Percentiles rank a stretch among this genome's conserved stretches.
Conservation (phyloP, 2,888 invertebrate genomes). For the Microctonus brassicae region DNA sequence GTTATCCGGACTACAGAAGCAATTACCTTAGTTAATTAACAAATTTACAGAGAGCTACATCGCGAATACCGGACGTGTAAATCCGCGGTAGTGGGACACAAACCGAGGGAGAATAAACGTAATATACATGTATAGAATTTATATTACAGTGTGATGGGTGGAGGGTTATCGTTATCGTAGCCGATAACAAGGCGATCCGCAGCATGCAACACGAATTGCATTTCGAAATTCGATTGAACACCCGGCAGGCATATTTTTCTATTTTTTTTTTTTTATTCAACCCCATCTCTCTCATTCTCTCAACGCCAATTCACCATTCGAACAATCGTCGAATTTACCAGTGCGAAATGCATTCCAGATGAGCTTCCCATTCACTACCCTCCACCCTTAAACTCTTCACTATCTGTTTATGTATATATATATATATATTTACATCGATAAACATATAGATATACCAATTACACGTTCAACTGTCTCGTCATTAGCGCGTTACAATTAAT, state of each 20-base stretch:
- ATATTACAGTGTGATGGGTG: constrained; percentile 9
- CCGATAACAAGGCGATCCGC: constrained; percentile 50
- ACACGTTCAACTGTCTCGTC: constrained; percentile 16
- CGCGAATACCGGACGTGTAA: constrained; percentile 43
- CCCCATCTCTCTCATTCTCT: constrained; percentile 22
- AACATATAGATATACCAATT: background rate
- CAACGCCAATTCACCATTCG: background rate
- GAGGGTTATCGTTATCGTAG: constrained; percentile 54
- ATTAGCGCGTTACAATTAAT: constrained; percentile 37
- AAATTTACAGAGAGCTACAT: constrained; percentile 62
- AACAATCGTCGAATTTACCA: constrained; percentile 34
- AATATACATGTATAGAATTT: background rate
- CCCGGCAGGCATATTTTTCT: constrained; percentile 40
- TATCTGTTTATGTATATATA: too few species aligned
- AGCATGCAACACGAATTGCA: constrained; percentile 44
- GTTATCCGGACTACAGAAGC: constrained; percentile 49
- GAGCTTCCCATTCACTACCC: constrained; percentile 8
- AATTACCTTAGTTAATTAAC: constrained; percentile 68
- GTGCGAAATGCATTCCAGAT: constrained; percentile 31
- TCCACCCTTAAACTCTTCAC: background rate
- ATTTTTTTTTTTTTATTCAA: constrained; percentile 22
- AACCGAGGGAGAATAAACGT: constrained; percentile 14
- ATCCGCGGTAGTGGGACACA: constrained; percentile 42
- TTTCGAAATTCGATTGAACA: constrained; percentile 45
- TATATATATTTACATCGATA: background rate